Evolutionary conservation across 2,113 vertebrate genomes (phyloP), one percentile per base, ranked within the genome.

Genomic region (Poicephalus gulielmi): DNA sequence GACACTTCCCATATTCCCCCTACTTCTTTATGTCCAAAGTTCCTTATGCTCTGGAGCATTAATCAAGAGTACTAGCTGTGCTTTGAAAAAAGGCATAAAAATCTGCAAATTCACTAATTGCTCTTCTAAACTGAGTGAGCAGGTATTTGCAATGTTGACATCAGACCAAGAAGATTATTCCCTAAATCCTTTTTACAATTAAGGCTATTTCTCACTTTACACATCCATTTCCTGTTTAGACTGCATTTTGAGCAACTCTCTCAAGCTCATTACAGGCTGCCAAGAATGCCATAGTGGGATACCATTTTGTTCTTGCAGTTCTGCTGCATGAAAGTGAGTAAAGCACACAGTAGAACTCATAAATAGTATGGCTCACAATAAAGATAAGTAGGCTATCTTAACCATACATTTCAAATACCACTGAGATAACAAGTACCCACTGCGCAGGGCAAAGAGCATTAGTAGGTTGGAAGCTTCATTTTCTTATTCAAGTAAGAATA

Each of bases 341-440:
- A 69, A 66, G 44, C 71, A 41, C 18, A 22, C 50, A 70, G 31
- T 0, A 37, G 63, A 69, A n/a, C 67, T 81, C 28, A 8, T 59
- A 66, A 81, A 52, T 0, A 0, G 20, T 19, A 33, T 10, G 10
- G 78, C 39, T 77, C 59, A 92, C 62, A 79, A 43, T 31, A 71
- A 84, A 59, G 69, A 64, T 64, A 63, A 78, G 69, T 1, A 81
- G 39, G 31, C n/a, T 86, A 53, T 19, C 90, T 74, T 86, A 55
- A 84, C 35, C 52, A 57, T 60, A 88, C 60, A 91, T 82, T 78
- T 84, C 88, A 79, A 83, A 46, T 83, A 73, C 73, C 73, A 57
- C 90, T n/a, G 88, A 88, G 90, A 82, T 84, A 93, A 90, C 70
- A 77, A 93, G 80, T 17, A 52, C 88, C 55, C 30, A n/a, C 55